Conservation (phyloP, 2,113 vertebrate species). For the Mobula hypostoma region DNA sequence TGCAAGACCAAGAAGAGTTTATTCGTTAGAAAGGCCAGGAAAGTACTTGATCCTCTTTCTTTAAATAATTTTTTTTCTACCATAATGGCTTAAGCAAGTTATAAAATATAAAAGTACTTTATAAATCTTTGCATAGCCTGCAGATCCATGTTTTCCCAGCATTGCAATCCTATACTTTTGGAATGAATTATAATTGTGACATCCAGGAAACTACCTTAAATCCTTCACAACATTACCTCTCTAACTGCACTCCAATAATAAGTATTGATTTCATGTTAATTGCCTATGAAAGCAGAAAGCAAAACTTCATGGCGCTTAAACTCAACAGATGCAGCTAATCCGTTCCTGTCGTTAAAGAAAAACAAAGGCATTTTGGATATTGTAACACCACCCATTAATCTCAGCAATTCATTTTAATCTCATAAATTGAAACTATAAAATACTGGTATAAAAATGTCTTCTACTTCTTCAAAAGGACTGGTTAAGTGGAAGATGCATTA, state of each 20-base stretch:
- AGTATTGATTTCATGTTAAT: constrained; percentile 27
- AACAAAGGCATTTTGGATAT: neutral
- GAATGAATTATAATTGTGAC: neutral
- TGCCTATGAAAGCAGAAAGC: neutral
- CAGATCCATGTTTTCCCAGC: neutral
- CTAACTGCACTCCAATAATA: neutral
- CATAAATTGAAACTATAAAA: neutral
- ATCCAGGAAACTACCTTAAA: neutral
- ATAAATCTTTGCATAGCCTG: neutral
- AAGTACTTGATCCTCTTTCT: too few species aligned
- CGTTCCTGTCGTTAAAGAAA: neutral
- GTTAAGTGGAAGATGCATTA: neutral
- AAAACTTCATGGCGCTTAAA: neutral
- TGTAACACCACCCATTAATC: constrained; percentile 4
- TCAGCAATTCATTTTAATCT: neutral
- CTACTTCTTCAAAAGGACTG: neutral
- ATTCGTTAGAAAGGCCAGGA: too few species aligned
- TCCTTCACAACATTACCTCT: neutral
- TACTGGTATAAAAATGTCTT: neutral
- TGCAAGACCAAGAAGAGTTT: too few species aligned
- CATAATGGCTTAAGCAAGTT: neutral
- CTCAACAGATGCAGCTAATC: neutral
- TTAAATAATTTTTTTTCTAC: neutral
- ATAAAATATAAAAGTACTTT: neutral
- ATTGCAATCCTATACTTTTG: neutral